phyloP scores from a whole-genome alignment of 2,797 vertebrate species.

The Alectoris magna region DNA sequence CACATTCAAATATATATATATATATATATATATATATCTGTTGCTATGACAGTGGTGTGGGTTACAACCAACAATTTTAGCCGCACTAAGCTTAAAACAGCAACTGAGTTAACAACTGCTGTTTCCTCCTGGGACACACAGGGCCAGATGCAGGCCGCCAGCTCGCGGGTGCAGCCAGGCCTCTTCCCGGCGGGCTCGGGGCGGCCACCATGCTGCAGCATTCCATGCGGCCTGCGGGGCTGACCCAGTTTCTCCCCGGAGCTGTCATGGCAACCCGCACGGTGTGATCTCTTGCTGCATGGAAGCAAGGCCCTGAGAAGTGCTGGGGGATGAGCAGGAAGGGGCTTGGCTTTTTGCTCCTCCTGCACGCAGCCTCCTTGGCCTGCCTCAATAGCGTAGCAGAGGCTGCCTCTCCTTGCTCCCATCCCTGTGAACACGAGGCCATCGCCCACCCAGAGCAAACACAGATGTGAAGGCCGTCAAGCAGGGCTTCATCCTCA shows the following conservation, averaged over 20 bases:
- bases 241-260: neutral
- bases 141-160: neutral
- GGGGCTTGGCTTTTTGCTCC: neutral
- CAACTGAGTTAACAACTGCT: constrained; percentile 6
- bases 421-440: neutral
- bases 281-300: fast-evolving
- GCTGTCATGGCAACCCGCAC: constrained; percentile 26
- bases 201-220: neutral
- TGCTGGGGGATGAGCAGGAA: fast-evolving
- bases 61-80: neutral
- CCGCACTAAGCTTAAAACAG: neutral
- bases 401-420: neutral
- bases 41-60: neutral
- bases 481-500: neutral
- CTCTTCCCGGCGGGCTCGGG: neutral
- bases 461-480: neutral
- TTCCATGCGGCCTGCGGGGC: neutral
- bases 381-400: fast-evolving
- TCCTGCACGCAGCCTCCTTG: neutral
- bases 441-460: neutral
- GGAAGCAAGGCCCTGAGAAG: neutral
- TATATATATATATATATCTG: neutral
- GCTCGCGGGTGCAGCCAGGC: neutral
- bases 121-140: constrained; percentile 8
- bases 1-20: neutral